Conservation (phyloP, 2,888 invertebrate genomes). For the Eudemis profundana region DNA sequence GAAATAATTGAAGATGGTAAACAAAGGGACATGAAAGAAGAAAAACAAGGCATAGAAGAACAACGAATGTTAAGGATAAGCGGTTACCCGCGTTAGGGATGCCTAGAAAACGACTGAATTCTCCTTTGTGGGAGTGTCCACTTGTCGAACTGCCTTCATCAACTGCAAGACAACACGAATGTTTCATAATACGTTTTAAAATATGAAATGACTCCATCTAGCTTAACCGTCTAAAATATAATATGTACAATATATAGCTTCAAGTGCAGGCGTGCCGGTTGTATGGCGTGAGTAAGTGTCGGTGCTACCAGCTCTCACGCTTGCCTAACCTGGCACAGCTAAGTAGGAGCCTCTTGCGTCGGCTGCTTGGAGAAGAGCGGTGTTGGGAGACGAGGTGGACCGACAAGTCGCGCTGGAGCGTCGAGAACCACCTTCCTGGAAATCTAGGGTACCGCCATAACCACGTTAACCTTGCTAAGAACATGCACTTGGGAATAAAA, state of each 20-base stretch:
- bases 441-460: slow-evolving; percentile 74
- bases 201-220: slow-evolving; percentile 44
- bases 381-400: slow-evolving; percentile 79
- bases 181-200: slow-evolving; percentile 51
- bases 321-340: slow-evolving; percentile 86
- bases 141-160: slow-evolving; percentile 79
- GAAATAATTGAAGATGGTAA: slow-evolving; percentile 50
- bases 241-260: slow-evolving; percentile 63
- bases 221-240: slow-evolving; percentile 45
- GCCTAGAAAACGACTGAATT: slow-evolving; percentile 88
- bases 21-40: slow-evolving; percentile 56
- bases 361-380: slow-evolving; percentile 81
- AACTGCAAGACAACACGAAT: slow-evolving; percentile 79
- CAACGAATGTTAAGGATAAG: slow-evolving; percentile 63
- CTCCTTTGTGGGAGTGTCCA: slow-evolving; percentile 79
- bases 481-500: slow-evolving; percentile 26
- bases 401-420: slow-evolving; percentile 78
- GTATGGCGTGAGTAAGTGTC: slow-evolving; percentile 69
- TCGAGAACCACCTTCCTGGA: slow-evolving; percentile 82
- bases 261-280: slow-evolving; percentile 66
- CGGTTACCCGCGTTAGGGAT: slow-evolving; percentile 87
- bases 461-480: slow-evolving; percentile 47
- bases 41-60: slow-evolving; percentile 64
- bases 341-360: slow-evolving; percentile 87
- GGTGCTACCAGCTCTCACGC: slow-evolving; percentile 63